Evolutionary conservation across 1,140 invertebrate species (phyloP).

Genomic region (Cydia splendana): DNA sequence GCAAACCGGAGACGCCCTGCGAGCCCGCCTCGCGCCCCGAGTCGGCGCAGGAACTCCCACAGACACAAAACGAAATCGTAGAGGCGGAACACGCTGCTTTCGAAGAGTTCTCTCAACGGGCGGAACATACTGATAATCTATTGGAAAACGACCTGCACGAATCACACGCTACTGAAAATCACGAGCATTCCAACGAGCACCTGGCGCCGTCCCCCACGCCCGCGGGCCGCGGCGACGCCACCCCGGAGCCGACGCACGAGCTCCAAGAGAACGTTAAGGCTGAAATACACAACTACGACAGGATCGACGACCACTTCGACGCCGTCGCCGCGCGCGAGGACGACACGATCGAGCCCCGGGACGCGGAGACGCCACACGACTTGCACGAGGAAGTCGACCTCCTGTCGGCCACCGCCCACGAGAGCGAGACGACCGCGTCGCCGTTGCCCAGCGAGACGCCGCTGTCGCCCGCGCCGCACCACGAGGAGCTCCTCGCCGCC

Average conservation of each 20-base stretch:
- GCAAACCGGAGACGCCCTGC: constrained; percentile 55
- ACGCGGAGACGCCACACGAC: constrained; percentile 3
- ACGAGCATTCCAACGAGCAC: constrained; percentile 37
- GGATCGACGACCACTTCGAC: constrained; percentile 40
- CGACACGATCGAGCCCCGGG: not conserved
- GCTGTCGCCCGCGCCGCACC: constrained; percentile 45
- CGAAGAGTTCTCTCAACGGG: constrained; percentile 41
- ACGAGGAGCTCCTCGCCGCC: constrained; percentile 42
- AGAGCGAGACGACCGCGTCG: constrained; percentile 39
- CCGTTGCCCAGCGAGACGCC: too few species aligned
- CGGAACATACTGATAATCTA: constrained; percentile 37
- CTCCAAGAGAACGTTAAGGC: constrained; percentile 52
- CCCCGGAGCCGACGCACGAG: constrained; percentile 43
- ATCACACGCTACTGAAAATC: not conserved
- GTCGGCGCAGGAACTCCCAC: constrained; percentile 25
- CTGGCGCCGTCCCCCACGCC: constrained; percentile 38
- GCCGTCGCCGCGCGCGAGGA: not conserved
- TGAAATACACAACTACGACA: constrained; percentile 54
- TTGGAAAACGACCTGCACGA: constrained; percentile 21
- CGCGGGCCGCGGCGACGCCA: constrained; percentile 36
- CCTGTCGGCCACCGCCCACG: not conserved
- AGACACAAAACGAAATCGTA: constrained; percentile 22
- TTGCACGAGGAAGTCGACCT: not conserved
- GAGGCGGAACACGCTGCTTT: constrained; percentile 32
- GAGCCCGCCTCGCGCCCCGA: constrained; percentile 44